These are phyloP conservation scores for Neodiprion virginianus DNA, from an alignment of 1,140 invertebrate genomes.

Conservation along the genomic window DNA sequence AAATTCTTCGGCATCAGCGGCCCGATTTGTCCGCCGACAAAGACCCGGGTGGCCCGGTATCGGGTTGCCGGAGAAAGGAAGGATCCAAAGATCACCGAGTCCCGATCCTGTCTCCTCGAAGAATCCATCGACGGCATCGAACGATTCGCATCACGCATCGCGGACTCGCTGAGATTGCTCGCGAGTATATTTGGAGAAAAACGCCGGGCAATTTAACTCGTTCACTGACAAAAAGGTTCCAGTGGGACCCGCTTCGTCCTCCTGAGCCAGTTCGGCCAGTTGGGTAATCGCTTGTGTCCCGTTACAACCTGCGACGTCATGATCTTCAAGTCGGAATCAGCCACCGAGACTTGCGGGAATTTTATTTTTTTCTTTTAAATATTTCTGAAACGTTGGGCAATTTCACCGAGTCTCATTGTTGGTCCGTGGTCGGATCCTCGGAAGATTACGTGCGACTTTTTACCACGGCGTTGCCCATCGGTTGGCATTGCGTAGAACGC, in stretches of 20 bases:
- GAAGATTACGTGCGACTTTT: too few species aligned
- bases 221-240: background rate
- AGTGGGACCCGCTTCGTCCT: background rate
- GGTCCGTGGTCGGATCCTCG: too few species aligned
- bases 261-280: background rate
- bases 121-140: background rate
- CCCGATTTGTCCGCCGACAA: background rate
- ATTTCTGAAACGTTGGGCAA: too few species aligned
- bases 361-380: too few species aligned
- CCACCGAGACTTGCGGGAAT: too few species aligned
- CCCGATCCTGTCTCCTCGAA: background rate
- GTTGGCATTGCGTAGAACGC: too few species aligned
- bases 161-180: background rate
- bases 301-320: background rate
- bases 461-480: too few species aligned
- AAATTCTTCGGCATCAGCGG: background rate
- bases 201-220: background rate
- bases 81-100: background rate
- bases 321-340: background rate
- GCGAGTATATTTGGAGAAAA: background rate
- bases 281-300: background rate
- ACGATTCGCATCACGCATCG: background rate
- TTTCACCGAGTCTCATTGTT: too few species aligned
- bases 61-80: background rate
- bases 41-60: background rate